phyloP scores from a whole-genome alignment of 2,113 vertebrate genomes.

The Paradoxurus hermaphroditus region DNA sequence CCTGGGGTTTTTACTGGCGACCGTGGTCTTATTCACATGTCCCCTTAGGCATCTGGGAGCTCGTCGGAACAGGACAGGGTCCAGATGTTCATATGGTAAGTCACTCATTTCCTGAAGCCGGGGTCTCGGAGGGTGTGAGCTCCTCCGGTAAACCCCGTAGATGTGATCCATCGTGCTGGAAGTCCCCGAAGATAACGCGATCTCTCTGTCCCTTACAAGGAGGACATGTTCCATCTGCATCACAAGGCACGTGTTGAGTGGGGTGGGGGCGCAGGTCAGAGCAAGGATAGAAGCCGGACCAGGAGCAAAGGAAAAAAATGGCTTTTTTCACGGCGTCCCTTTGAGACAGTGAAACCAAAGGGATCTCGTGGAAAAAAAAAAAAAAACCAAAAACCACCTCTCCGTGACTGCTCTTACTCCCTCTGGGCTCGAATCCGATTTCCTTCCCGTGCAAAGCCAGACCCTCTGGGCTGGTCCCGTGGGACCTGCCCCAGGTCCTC shows the following conservation, averaged over 20 bases:
- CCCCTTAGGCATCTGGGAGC: background rate
- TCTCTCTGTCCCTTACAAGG: background rate
- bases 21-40: background rate
- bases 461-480: no score
- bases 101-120: background rate
- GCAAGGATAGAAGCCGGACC: background rate
- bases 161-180: background rate
- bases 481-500: no score
- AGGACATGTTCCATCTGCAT: background rate
- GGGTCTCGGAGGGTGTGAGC: background rate
- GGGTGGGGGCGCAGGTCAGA: background rate
- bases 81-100: background rate
- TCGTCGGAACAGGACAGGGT: background rate
- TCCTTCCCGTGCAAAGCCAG: no score
- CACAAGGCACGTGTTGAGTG: background rate
- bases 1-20: background rate
- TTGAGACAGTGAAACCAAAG: background rate
- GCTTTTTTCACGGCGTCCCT: background rate
- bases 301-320: background rate
- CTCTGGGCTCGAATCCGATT: no score
- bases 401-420: no score
- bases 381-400: no score
- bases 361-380: background rate
- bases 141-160: background rate
- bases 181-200: background rate